Conservation (phyloP, 92 coral and sea anemone species). For the Blastomussa wellsi region DNA sequence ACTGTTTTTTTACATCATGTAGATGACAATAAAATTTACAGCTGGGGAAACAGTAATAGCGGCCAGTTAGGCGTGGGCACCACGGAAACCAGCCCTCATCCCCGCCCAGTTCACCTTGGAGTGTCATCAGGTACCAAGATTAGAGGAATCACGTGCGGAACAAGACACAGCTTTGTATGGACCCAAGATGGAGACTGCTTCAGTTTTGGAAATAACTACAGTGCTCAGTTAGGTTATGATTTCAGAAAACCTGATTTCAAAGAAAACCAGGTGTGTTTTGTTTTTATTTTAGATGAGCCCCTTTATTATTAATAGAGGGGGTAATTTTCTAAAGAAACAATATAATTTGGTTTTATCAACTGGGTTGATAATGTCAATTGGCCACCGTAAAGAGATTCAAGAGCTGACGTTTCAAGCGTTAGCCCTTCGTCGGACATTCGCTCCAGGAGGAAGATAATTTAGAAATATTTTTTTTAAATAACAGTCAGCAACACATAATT, state of each 20-base stretch:
- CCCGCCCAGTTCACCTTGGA: conserved; percentile 72
- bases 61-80: conserved; percentile 93
- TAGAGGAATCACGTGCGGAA: conserved; percentile 90
- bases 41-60: conserved; percentile 99
- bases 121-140: conserved; percentile 66
- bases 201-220: conserved; percentile 97
- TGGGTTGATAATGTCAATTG: no score
- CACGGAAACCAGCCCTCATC: conserved; percentile 69
- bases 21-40: conserved; percentile 79
- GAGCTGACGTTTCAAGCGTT: no score
- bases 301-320: no score
- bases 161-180: conserved; percentile 95
- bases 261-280: conserved; percentile 82
- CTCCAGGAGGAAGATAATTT: no score
- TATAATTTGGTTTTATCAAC: no score
- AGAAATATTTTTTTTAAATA: no score
- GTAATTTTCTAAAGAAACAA: no score
- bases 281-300: neutral
- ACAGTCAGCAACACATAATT: no score
- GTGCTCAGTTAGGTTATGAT: conserved; percentile 96
- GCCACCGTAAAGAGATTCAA: no score
- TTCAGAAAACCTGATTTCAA: conserved; percentile 96
- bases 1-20: neutral
- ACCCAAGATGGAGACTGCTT: conserved; percentile 91
- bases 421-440: no score